A percentile compares a stretch with the other conserved stretches of the same genome.
Evolutionary conservation across 2,888 invertebrate genomes (phyloP).

Genomic region (Dolichopus griseipennis): DNA sequence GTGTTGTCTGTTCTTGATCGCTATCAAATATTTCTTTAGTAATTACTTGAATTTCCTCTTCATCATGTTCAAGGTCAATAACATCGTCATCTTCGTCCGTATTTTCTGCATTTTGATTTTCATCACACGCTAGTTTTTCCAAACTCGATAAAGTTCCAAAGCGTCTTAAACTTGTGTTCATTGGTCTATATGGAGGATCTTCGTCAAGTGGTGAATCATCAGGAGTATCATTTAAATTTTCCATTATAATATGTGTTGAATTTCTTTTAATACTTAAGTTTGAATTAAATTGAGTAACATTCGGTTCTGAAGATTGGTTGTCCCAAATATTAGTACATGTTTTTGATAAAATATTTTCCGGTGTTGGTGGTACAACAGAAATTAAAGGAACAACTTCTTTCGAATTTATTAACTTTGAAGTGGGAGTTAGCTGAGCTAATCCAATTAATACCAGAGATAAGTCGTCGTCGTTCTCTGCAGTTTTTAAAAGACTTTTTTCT

Average conservation of each 20-base stretch:
- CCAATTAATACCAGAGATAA: constrained; percentile 61
- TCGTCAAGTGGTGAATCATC: constrained; percentile 63
- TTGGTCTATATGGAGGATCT: constrained; percentile 63
- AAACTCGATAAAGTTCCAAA: constrained; percentile 67
- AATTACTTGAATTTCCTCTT: constrained; percentile 27
- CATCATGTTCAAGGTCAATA: constrained; percentile 26
- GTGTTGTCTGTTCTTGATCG: constrained; percentile 19
- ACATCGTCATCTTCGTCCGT: constrained; percentile 28
- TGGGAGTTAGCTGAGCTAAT: constrained; percentile 47
- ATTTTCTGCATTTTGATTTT: constrained; percentile 47
- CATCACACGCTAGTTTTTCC: constrained; percentile 55
- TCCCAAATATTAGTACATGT: constrained; percentile 42
- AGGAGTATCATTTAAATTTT: constrained; percentile 49
- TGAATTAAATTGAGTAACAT: constrained; percentile 40
- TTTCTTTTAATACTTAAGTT: constrained; percentile 26
- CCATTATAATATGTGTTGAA: constrained; percentile 34
- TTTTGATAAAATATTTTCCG: constrained; percentile 47
- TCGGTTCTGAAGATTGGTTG: constrained; percentile 27
- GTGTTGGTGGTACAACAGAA: constrained; percentile 66
- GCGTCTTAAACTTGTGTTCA: constrained; percentile 47
- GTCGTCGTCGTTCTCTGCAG: constrained; percentile 50
- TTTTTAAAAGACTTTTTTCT: neutral
- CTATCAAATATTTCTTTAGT: constrained; percentile 27
- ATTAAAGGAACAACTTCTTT: constrained; percentile 54
- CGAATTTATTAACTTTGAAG: constrained; percentile 47